Conservation (phyloP, 30 jellyfish, hydroid and myxozoan species). For the Hydractinia echinata region DNA sequence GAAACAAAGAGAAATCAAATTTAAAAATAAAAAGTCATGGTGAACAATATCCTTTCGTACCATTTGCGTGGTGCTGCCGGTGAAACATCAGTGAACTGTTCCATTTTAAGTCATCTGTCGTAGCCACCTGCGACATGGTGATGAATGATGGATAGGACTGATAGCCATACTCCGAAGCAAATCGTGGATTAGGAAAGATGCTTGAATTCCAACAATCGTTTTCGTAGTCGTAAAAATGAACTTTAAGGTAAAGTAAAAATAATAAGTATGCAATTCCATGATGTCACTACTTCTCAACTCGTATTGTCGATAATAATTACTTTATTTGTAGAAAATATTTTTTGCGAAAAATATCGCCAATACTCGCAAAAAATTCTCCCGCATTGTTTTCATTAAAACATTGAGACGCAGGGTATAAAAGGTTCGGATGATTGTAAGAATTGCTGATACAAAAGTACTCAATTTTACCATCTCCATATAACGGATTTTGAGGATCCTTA, state of each 20-base stretch:
- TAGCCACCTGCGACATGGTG: constrained; percentile 33
- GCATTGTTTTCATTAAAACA: too few species aligned
- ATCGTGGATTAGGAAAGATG: constrained; percentile 74
- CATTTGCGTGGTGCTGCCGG: constrained; percentile 84
- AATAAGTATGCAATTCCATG: not conserved
- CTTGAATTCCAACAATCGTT: constrained; percentile 62
- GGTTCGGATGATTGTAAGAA: not conserved
- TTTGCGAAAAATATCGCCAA: too few species aligned
- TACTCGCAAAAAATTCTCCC: too few species aligned
- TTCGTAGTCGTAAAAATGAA: constrained; percentile 62
- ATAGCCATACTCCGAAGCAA: constrained; percentile 90
- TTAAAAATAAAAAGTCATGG: not conserved
- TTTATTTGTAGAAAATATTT: too few species aligned
- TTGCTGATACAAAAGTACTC: not conserved
- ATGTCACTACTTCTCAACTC: not conserved
- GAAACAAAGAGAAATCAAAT: not conserved
- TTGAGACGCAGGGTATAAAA: too few species aligned
- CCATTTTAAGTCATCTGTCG: constrained; percentile 52
- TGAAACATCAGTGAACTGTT: constrained; percentile 64
- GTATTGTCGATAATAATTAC: too few species aligned
- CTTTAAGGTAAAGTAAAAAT: constrained; percentile 14
- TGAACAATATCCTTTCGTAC: constrained; percentile 6
- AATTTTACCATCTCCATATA: constrained; percentile 66
- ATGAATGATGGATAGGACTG: constrained; percentile 77
- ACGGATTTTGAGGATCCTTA: constrained; percentile 55